phyloP scores from a whole-genome alignment of 2,888 invertebrate genomes.

The Zaprionus bogoriensis region DNA sequence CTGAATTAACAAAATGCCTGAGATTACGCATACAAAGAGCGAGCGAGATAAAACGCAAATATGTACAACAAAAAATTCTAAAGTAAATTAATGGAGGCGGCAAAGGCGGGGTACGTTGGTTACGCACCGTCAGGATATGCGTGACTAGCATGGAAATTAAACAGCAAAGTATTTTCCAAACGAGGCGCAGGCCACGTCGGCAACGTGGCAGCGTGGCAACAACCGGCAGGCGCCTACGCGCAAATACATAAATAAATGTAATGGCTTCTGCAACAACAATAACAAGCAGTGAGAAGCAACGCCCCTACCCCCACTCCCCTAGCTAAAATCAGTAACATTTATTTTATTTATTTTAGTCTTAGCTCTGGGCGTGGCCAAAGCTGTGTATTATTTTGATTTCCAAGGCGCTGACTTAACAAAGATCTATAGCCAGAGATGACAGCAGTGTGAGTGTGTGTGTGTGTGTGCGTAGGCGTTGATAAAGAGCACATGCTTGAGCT shows the following conservation, averaged over 20 bases:
- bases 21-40: neutral
- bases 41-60: slow-evolving; percentile 32
- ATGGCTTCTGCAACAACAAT: slow-evolving; percentile 52
- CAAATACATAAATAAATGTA: slow-evolving; percentile 71
- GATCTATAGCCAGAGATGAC: slow-evolving; percentile 52
- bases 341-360: slow-evolving; percentile 66
- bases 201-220: slow-evolving; percentile 49
- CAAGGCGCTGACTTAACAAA: slow-evolving; percentile 72
- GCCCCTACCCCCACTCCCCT: no score
- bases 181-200: no score
- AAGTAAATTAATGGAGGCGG: slow-evolving; percentile 44
- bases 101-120: neutral
- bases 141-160: slow-evolving; percentile 76
- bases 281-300: neutral
- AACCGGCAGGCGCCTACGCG: neutral
- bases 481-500: slow-evolving; percentile 44
- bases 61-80: slow-evolving; percentile 60
- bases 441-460: slow-evolving; percentile 6
- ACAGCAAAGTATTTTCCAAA: slow-evolving; percentile 56
- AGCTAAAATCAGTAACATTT: slow-evolving; percentile 52
- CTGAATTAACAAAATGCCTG: slow-evolving; percentile 1
- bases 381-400: slow-evolving; percentile 68
- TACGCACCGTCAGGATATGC: slow-evolving; percentile 68
- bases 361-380: slow-evolving; percentile 48
- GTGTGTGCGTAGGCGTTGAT: slow-evolving; percentile 52